Evolutionary conservation across 2,113 vertebrate species (phyloP), one percentile per base, ranked within the genome.

Genomic region (Leucosticte australis): DNA sequence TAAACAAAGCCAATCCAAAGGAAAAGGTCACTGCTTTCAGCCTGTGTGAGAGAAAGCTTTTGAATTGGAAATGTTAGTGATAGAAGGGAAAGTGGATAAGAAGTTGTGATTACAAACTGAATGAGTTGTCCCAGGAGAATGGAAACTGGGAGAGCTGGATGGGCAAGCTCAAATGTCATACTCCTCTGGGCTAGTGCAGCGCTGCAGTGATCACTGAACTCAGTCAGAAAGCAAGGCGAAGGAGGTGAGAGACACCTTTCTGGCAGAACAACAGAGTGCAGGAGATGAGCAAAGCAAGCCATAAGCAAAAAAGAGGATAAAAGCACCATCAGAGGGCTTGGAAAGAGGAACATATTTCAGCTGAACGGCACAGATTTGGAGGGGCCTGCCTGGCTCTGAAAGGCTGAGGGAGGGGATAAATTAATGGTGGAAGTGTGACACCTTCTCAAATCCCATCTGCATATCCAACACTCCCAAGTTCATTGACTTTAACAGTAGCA

Each of bases 1-100:
- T 88, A 91, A 95, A 92, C 67, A 79, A 95, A 87, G 52, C 12
- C 26, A 85, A 73, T 67, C 55, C 42, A 74, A 92, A 90, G 50
- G 44, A 93, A 96, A 90, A 96, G 59, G 87, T 90, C 75, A 88
- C 28, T 74, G 39, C 64, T 91, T 94, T 87, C 94, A 88, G 30
- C 56, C 50, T 74, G 33, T 37, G 33, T 69, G 71, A 86, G 42
- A 86, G 44, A 83, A 86, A 74, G 63, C 33, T 92, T 79, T 77
- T 63, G 82, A 31, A 59, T 4, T 78, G 68, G 85, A 93, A 86
- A 74, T 13, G 7, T 35, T 77, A 55, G 42, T 74, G 85, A 77
- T 55, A 70, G 78, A 35, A 81, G 21, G 26, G 46, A 88, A 70
- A 91, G 56, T 24, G 71, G 59, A 13, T 80, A 77, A 69, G 41